A percentile compares a stretch with the other conserved stretches of the same genome.
Conservation (phyloP, 2,113 vertebrate species). For the Istiophorus platypterus region DNA sequence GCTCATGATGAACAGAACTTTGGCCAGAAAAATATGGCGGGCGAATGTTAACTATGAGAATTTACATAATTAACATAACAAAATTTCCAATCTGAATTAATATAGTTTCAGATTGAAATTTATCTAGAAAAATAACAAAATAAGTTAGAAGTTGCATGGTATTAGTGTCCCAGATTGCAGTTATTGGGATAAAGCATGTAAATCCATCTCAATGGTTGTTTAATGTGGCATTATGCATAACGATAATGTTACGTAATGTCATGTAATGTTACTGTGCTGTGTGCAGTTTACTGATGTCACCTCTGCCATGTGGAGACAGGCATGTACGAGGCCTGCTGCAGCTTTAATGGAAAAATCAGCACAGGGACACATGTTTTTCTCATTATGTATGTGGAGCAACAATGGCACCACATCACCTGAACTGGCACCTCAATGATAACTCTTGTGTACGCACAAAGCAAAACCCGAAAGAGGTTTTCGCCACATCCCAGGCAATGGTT, state of each 20-base stretch:
- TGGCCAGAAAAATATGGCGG: neutral
- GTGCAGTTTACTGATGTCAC: neutral
- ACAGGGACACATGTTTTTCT: neutral
- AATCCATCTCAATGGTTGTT: slow-evolving; percentile 12
- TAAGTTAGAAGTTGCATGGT: slow-evolving; percentile 5
- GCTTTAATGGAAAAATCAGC: neutral
- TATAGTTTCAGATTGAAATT: slow-evolving; percentile 8
- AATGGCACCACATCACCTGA: slow-evolving; percentile 38
- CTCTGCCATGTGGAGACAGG: neutral
- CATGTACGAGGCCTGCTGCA: neutral
- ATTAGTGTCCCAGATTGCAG: neutral
- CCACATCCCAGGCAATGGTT: too few species aligned
- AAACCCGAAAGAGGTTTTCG: too few species aligned
- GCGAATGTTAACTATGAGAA: neutral
- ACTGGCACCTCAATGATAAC: too few species aligned
- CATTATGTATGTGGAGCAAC: slow-evolving; percentile 33
- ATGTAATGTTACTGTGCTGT: too few species aligned
- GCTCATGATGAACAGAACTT: neutral
- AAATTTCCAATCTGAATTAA: too few species aligned
- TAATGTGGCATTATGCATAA: slow-evolving; percentile 30
- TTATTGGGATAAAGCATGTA: slow-evolving; percentile 24
- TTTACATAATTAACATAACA: neutral
- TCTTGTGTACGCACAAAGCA: too few species aligned
- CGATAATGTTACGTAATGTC: slow-evolving; percentile 6
- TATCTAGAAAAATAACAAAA: slow-evolving; percentile 12